A percentile compares a stretch with the other conserved stretches of the same genome.
Conservation (phyloP, 2,797 vertebrate genomes). For the Threskiornis aethiopicus region DNA sequence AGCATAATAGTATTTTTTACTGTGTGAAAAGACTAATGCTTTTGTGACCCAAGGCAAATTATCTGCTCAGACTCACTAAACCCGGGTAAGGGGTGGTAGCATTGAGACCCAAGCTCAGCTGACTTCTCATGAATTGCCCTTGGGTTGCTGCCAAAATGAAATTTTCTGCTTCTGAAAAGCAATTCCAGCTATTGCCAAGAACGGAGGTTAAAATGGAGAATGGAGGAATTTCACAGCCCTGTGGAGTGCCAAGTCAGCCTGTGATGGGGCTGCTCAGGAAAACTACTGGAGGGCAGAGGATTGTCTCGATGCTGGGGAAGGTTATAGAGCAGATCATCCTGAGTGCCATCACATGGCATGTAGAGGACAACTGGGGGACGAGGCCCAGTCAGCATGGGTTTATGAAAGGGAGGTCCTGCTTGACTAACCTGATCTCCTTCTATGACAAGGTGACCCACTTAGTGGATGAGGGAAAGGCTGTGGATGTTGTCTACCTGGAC, state of each 20-base stretch:
- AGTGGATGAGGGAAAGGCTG: too few species aligned
- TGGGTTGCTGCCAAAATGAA: neutral
- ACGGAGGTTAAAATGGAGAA: neutral
- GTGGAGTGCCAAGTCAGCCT: neutral
- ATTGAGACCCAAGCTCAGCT: neutral
- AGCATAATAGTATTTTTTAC: neutral
- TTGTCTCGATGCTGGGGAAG: too few species aligned
- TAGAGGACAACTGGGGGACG: too few species aligned
- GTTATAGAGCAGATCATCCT: too few species aligned
- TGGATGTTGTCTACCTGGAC: too few species aligned
- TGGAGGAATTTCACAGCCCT: neutral
- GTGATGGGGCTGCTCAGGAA: neutral
- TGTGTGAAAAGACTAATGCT: neutral
- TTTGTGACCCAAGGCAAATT: neutral
- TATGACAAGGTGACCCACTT: too few species aligned
- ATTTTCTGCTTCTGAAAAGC: constrained; percentile 29
- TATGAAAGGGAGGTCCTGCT: too few species aligned
- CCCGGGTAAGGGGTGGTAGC: neutral
- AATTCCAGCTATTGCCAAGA: neutral
- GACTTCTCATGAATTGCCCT: neutral
- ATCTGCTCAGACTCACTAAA: neutral
- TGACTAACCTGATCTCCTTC: too few species aligned
- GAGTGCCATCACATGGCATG: too few species aligned
- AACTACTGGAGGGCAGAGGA: neutral
- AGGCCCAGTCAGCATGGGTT: too few species aligned